These are phyloP conservation scores for Hyperoplus lanceolatus DNA, from an alignment of 2,797 vertebrate genomes.

Conservation along the genomic window DNA sequence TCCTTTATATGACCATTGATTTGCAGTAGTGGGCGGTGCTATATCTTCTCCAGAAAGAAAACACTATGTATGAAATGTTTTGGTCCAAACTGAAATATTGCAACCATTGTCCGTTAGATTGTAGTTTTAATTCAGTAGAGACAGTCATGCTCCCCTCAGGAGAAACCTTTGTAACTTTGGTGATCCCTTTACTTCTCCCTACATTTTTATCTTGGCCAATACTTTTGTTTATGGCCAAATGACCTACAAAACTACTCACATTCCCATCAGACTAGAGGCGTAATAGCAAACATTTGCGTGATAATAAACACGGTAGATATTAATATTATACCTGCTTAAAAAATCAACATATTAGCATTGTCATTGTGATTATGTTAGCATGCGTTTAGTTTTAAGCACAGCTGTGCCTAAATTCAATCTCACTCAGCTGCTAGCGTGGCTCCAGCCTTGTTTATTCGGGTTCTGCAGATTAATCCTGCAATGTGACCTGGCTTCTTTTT, in stretches of 20 bases:
- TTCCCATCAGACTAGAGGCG: not conserved
- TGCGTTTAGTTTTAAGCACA: not conserved
- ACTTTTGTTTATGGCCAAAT: not conserved
- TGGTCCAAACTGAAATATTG: too few species aligned
- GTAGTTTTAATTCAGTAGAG: not conserved
- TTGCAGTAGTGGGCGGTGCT: not conserved
- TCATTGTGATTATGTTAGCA: not conserved
- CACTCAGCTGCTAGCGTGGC: not conserved
- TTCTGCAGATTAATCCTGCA: not conserved
- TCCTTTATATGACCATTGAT: not conserved
- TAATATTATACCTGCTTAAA: not conserved
- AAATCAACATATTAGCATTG: not conserved
- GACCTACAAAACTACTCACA: not conserved
- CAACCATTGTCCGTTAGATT: not conserved
- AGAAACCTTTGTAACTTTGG: not conserved
- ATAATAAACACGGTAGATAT: too few species aligned
- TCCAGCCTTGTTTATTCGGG: not conserved
- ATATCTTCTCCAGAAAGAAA: not conserved
- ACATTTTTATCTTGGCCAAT: not conserved
- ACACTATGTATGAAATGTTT: too few species aligned
- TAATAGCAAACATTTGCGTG: not conserved
- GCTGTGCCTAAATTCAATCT: too few species aligned
- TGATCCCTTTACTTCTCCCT: not conserved
- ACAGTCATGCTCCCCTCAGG: not conserved
- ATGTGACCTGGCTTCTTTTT: not conserved